Conservation (phyloP, 2,888 invertebrate species). For the Scaptomyza polygonia region DNA sequence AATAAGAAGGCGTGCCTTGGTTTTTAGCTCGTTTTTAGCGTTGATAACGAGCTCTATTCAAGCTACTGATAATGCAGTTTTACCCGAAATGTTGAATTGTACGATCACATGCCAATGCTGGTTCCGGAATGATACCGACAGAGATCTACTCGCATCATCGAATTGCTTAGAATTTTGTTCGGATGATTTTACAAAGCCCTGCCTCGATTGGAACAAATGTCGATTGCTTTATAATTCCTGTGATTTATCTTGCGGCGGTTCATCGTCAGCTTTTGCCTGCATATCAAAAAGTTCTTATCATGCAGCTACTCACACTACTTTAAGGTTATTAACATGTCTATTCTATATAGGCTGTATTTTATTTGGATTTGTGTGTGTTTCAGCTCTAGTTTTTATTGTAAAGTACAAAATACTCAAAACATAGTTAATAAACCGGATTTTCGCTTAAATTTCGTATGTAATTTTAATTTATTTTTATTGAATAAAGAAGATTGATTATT, state of each 20-base stretch:
- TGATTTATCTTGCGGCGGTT: conserved; percentile 14
- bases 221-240: not conserved
- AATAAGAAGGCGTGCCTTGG: not conserved
- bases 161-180: conserved; percentile 28
- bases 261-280: conserved; percentile 7
- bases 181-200: conserved; percentile 33
- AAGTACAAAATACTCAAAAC: not conserved
- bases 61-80: conserved; percentile 9
- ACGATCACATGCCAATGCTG: conserved; percentile 31
- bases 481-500: not conserved
- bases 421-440: not conserved
- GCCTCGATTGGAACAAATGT: conserved; percentile 30
- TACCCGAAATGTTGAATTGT: conserved; percentile 13
- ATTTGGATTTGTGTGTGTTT: not conserved
- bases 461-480: too few relatives aligned
- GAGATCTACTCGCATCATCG: conserved; percentile 4
- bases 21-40: conserved; percentile 1
- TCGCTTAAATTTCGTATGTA: too few relatives aligned
- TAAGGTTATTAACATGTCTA: not conserved
- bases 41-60: conserved; percentile 13
- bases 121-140: conserved; percentile 16
- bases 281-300: conserved; percentile 13
- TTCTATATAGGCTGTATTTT: not conserved
- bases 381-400: not conserved
- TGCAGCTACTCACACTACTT: not conserved